A percentile compares a stretch with the other conserved stretches of the same genome.
phyloP scores from a whole-genome alignment of 2,113 vertebrate genomes.

The Daubentonia madagascariensis region DNA sequence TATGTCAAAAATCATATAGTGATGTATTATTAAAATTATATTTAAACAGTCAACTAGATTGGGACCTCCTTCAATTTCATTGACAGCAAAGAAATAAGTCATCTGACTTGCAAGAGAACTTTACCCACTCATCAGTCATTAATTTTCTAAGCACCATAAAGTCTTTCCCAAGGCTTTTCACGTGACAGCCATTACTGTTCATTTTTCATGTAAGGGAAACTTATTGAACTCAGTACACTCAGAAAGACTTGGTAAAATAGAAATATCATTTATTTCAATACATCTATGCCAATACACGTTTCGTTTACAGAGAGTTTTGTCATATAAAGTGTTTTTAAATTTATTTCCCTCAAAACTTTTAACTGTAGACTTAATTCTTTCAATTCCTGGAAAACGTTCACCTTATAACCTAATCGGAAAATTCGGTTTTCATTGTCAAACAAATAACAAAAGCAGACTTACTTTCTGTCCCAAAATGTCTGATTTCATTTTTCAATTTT shows the following conservation, averaged over 20 bases:
- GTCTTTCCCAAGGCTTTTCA: background rate
- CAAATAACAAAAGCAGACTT: background rate
- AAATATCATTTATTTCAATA: background rate
- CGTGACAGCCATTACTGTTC: background rate
- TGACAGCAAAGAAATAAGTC: background rate
- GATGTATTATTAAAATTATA: conserved; percentile 35
- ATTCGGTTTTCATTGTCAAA: background rate
- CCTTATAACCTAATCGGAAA: background rate
- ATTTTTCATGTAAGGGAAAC: background rate
- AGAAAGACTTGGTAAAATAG: background rate
- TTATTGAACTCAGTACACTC: background rate
- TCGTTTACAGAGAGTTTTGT: background rate
- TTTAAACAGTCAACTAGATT: background rate
- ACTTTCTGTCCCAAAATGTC: background rate
- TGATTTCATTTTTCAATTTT: background rate
- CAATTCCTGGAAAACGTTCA: background rate
- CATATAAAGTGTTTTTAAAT: background rate
- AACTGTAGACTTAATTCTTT: background rate
- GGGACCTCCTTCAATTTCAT: background rate
- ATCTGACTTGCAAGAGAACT: background rate
- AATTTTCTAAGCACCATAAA: background rate
- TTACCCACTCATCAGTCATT: background rate
- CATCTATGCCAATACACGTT: background rate
- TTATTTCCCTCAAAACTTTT: background rate
- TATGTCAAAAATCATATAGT: background rate